Evolutionary conservation across 1,140 invertebrate genomes (phyloP).

Genomic region (Conus ventricosus): DNA sequence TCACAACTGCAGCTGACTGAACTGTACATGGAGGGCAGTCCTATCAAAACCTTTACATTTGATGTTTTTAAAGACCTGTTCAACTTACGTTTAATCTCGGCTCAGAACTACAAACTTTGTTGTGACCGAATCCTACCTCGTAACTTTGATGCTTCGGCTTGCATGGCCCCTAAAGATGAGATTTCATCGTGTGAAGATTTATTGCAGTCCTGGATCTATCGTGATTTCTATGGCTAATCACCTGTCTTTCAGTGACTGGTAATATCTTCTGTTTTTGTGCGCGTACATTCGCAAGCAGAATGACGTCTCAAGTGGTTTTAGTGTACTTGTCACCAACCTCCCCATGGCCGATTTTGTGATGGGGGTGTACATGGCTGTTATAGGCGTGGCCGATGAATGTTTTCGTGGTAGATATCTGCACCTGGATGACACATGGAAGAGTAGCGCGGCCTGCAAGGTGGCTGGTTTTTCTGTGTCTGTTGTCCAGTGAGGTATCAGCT

Average conservation of each 20-base stretch:
- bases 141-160: not conserved
- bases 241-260: conserved; percentile 43
- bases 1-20: not conserved
- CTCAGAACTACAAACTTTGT: conserved; percentile 48
- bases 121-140: conserved; percentile 33
- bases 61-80: conserved; percentile 40
- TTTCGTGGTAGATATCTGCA: conserved; percentile 54
- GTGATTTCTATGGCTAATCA: conserved; percentile 48
- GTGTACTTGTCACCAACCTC: conserved; percentile 53
- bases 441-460: conserved; percentile 5
- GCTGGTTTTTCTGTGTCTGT: conserved; percentile 39
- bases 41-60: conserved; percentile 22
- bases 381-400: conserved; percentile 30
- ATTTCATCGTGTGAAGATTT: conserved; percentile 55
- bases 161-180: conserved; percentile 33
- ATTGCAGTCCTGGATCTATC: conserved; percentile 35
- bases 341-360: conserved; percentile 33
- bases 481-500: conserved; percentile 38
- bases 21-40: conserved; percentile 36
- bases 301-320: conserved; percentile 40
- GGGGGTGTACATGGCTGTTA: conserved; percentile 33
- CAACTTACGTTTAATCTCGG: conserved; percentile 36
- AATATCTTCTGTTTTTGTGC: conserved; percentile 39
- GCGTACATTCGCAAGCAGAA: conserved; percentile 22
- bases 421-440: conserved; percentile 24